Evolutionary conservation across 2,797 vertebrate genomes (phyloP).

Genomic region (Lemur catta): DNA sequence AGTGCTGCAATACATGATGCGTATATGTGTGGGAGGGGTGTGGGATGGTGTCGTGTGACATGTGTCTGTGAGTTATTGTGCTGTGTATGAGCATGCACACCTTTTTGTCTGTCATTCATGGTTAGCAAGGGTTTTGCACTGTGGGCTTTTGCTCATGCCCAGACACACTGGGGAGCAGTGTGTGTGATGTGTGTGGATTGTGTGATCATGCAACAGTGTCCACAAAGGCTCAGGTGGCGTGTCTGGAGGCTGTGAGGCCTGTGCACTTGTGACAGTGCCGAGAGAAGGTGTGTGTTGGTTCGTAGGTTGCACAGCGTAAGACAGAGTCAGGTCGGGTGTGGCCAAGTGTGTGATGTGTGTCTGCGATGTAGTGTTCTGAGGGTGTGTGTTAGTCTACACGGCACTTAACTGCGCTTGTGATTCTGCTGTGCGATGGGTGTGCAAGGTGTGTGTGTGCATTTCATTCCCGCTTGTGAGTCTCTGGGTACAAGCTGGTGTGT

Average conservation of each 20-base stretch:
- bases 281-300: not conserved
- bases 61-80: not conserved
- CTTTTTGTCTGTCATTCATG: conserved; percentile 30
- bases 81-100: not conserved
- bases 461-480: not conserved
- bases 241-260: not conserved
- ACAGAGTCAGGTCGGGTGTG: not conserved
- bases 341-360: not conserved
- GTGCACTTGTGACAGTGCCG: not conserved
- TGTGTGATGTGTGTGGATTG: not conserved
- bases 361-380: not conserved
- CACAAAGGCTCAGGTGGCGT: not conserved
- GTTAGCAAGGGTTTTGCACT: not conserved
- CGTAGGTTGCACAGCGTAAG: not conserved
- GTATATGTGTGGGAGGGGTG: not conserved
- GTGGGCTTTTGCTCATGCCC: not conserved
- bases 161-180: not conserved
- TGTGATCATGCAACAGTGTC: not conserved
- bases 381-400: not conserved
- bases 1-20: not conserved
- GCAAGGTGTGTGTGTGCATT: not conserved
- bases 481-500: not conserved
- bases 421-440: not conserved
- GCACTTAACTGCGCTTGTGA: not conserved
- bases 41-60: not conserved